Evolutionary conservation across 2,797 vertebrate genomes (phyloP), one percentile per base, ranked within the genome.

Genomic region (Triplophysa bombifrons): DNA sequence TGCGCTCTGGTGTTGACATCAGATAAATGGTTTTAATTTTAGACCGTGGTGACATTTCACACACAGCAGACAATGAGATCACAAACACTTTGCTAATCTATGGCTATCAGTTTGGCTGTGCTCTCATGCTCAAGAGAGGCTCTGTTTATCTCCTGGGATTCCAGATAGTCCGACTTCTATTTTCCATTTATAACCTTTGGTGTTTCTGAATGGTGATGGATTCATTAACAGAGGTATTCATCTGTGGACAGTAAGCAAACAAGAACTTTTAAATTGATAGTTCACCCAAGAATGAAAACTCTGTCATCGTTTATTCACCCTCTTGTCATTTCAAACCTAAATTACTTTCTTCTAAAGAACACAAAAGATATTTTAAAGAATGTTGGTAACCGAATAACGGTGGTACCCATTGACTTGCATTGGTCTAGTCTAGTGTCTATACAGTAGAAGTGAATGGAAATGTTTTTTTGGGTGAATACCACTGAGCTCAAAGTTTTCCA

Each of bases 91-190:
- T 61, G 19, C 83, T 91, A 90, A 91, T 92, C 88, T 88, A 75
- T 50, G 75, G 46, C 67, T 83, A 86, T 83, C 85, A 78, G 81
- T 69, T 80, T 77, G 74, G 82, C 76, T 78, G 48, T 82, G 80
- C 86, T 82, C 63, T 76, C 73, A 63, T 69, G 72, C 17, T 63
- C 53, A 66, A 70, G 71, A 83, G 75, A 86, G 86, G 80, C 65
- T 65, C 72, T 84, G 56, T 90, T 91, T 90, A 89, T 89, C 84
- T 80, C 1, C 13, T 68, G 83, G 82, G 84, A 88, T 90, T 90
- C 87, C 87, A 86, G 82, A 66, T 74, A 70, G 82, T 77, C 80
- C 22, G 63, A 13, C n/a, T 46, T 19, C 6, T 38, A 38, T n/a
- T 34, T 14, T 50, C 55, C 27, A 61, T 69, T 77, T 60, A 69